Evolutionary conservation across 2,888 invertebrate genomes (phyloP), one percentile per base, ranked within the genome.

Genomic region (Litoditis marina): DNA sequence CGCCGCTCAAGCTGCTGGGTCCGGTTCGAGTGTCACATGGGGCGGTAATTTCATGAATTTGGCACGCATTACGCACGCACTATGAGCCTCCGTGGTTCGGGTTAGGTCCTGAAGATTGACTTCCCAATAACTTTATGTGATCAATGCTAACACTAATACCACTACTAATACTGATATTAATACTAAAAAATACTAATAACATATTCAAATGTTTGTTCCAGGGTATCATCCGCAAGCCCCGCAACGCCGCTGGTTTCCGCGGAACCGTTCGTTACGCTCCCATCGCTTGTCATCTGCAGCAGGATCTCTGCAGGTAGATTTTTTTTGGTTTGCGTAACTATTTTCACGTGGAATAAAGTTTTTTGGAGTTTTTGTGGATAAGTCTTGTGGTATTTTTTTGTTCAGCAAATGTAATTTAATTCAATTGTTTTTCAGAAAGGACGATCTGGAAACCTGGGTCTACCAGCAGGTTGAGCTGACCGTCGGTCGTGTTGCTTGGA

Each of bases 231-330:
- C 60, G 74, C 34, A 79, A 76, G 55, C 79, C 79, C 39, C 67
- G 80, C 19, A 68, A 68, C 8, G 75, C 76, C 13, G 78, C 79
- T 50, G 79, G 78, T 8, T 79, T 79, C 66, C 74, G 79, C 34
- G 79, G 79, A 60, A 79, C 79, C n/a, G 79, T 78, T 39, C 79
- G 78, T 27, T 78, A 78, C 60, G 79, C 79, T 7, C 76, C 79
- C 44, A 74, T 79, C 39, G 73, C 76, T 28, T 78, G 78, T 55
- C 78, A 78, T 53, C 65, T 74, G 55, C 73, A 77, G 60, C 39
- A 69, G 16, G 78, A 78, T 30, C 59, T 78, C 32, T 74, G 74
- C 57, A 42, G 69, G 63, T 63, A 11, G 16, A 53, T 28, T n/a
- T n/a, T n/a, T n/a, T n/a, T n/a, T n/a, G n/a, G n/a, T n/a, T n/a